phyloP scores from a whole-genome alignment of 2,113 vertebrate species.

The Petromus typicus region DNA sequence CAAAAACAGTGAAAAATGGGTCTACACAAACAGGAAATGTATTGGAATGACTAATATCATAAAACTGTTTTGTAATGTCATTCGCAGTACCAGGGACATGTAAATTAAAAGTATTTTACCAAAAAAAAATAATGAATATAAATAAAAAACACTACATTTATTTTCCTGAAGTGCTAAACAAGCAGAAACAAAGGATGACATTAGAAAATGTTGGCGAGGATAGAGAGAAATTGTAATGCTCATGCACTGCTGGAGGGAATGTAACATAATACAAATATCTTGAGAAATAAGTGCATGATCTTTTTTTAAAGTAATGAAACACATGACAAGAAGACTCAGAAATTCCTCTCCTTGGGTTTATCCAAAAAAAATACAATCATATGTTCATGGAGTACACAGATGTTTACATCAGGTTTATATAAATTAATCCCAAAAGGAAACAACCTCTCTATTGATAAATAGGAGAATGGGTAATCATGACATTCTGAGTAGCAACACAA shows the following conservation, averaged over 20 bases:
- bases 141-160: background rate
- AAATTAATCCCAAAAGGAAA: background rate
- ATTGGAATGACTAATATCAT: background rate
- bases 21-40: background rate
- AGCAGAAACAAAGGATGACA: background rate
- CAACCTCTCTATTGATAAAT: background rate
- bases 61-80: background rate
- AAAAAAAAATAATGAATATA: background rate
- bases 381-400: background rate
- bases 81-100: background rate
- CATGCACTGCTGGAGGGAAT: background rate
- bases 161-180: background rate
- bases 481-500: background rate
- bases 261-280: background rate
- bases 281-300: background rate
- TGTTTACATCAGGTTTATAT: background rate
- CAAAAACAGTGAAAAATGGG: background rate
- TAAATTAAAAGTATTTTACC: background rate
- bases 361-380: background rate
- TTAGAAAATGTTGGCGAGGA: conserved; percentile 33
- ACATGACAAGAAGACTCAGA: background rate
- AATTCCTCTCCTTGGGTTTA: background rate
- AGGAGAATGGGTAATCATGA: background rate
- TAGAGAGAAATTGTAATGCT: conserved; percentile 30
- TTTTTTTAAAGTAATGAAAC: background rate